Evolutionary conservation across 2,797 vertebrate species (phyloP).

Genomic region (Lithobates pipiens): DNA sequence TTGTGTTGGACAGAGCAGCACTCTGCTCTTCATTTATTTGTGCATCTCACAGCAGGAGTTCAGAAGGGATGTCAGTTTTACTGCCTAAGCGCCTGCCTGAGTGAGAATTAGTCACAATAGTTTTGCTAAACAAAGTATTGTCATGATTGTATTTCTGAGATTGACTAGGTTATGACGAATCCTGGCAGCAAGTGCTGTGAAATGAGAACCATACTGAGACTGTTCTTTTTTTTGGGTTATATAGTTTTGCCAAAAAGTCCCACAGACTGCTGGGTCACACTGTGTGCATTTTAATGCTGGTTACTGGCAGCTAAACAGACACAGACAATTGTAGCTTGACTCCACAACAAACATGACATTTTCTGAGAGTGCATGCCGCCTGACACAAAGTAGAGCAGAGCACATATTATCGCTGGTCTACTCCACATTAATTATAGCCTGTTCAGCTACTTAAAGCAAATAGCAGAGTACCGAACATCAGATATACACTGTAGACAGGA

Average conservation of each 20-base stretch:
- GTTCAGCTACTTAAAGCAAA: not conserved
- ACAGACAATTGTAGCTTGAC: constrained; percentile 17
- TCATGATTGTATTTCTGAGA: not conserved
- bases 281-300: constrained; percentile 11
- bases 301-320: constrained; percentile 30
- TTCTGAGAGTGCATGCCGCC: not conserved
- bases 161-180: no score
- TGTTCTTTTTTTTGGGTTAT: constrained; percentile 8
- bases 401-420: not conserved
- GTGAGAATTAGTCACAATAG: no score
- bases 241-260: constrained; percentile 13
- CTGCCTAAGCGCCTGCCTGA: no score
- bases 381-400: not conserved
- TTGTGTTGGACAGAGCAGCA: no score
- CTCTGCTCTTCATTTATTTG: no score
- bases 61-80: no score
- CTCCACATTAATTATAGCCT: constrained; percentile 33
- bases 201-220: constrained; percentile 23
- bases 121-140: not conserved
- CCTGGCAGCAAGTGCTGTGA: not conserved
- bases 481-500: not conserved
- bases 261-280: constrained; percentile 15
- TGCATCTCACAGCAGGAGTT: no score
- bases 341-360: constrained; percentile 22
- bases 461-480: not conserved